A percentile compares a stretch with the other conserved stretches of the same genome.
Conservation (phyloP, 2,113 vertebrate species). For the Euleptes europaea region DNA sequence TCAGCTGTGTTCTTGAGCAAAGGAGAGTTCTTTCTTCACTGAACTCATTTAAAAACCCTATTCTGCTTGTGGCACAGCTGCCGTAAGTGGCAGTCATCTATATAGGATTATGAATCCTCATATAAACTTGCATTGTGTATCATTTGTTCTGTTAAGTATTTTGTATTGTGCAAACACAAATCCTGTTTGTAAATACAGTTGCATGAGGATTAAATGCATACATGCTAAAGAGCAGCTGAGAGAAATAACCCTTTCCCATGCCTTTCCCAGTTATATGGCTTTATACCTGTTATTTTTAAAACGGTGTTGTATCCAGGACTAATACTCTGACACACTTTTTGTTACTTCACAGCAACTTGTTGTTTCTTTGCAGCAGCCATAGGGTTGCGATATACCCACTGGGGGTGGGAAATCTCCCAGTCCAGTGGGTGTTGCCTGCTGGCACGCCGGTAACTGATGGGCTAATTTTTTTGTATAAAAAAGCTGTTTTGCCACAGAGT, state of each 20-base stretch:
- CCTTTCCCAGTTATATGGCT: not conserved
- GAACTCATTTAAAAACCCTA: not conserved
- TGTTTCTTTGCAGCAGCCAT: not conserved
- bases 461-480: no score
- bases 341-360: not conserved
- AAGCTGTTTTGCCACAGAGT: no score
- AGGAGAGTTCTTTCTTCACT: slow-evolving; percentile 24
- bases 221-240: not conserved
- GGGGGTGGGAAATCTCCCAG: no score
- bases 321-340: not conserved
- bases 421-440: no score
- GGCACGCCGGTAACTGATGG: no score
- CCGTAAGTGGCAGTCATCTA: not conserved
- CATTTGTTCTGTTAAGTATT: slow-evolving; percentile 26
- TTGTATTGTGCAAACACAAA: slow-evolving; percentile 27
- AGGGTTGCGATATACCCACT: not conserved
- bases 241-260: not conserved
- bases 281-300: not conserved
- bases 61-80: not conserved
- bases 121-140: slow-evolving; percentile 7
- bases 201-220: slow-evolving; percentile 13
- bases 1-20: slow-evolving; percentile 19
- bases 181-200: slow-evolving; percentile 23
- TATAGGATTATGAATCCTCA: slow-evolving; percentile 7
- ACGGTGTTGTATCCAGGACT: not conserved